phyloP scores from a whole-genome alignment of 2,888 invertebrate genomes.

The Pandemis heparana region DNA sequence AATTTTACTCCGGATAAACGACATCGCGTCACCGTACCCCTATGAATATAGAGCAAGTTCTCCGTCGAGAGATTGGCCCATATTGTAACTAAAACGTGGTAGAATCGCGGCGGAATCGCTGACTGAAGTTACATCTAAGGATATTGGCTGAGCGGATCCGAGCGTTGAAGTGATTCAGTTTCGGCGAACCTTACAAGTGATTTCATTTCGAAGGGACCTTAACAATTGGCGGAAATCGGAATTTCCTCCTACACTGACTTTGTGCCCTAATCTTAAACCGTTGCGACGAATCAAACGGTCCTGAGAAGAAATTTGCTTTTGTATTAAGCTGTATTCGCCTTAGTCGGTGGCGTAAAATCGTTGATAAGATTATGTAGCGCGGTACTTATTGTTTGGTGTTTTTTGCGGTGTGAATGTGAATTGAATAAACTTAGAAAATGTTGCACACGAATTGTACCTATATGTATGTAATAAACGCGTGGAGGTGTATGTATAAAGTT shows the following conservation, averaged over 20 bases:
- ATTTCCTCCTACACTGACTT: constrained; percentile 65
- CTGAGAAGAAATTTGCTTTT: constrained; percentile 52
- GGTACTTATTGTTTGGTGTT: not conserved
- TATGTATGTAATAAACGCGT: too few species aligned
- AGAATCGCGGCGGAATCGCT: constrained; percentile 35
- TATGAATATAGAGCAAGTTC: constrained; percentile 40
- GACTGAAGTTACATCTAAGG: constrained; percentile 56
- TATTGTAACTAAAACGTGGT: constrained; percentile 38
- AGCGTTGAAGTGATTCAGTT: constrained; percentile 74
- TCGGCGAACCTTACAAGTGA: constrained; percentile 66
- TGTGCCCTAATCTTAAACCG: constrained; percentile 65
- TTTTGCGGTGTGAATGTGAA: not conserved
- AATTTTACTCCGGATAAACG: constrained; percentile 24
- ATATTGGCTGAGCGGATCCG: constrained; percentile 61
- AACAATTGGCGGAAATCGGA: constrained; percentile 74
- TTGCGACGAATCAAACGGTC: constrained; percentile 67
- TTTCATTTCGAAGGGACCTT: constrained; percentile 67
- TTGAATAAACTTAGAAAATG: not conserved
- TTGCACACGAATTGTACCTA: too few species aligned
- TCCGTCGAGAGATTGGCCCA: constrained; percentile 32
- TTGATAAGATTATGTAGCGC: constrained; percentile 31
- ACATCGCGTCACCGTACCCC: constrained; percentile 21
- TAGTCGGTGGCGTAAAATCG: constrained; percentile 46
- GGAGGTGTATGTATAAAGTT: too few species aligned
- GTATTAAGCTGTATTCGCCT: constrained; percentile 46